Conservation (phyloP, 2,888 invertebrate species). For the Stenoptilia bipunctidactyla region DNA sequence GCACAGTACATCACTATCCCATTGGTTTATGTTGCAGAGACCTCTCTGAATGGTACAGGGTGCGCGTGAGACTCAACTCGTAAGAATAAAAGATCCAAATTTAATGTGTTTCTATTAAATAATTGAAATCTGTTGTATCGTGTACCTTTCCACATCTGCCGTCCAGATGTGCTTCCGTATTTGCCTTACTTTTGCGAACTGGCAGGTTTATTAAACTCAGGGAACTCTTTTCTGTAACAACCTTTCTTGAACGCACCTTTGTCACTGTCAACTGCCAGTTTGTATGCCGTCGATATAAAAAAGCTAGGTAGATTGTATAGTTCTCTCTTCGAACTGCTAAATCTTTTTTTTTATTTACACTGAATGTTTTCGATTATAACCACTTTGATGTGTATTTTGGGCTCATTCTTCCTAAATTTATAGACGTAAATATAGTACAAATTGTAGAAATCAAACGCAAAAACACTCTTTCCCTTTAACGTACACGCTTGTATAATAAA, state of each 20-base stretch:
- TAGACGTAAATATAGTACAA: no score
- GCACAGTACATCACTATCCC: slow-evolving; percentile 44
- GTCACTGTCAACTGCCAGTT: not conserved
- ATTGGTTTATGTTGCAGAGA: slow-evolving; percentile 71
- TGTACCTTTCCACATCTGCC: slow-evolving; percentile 66
- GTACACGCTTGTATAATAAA: no score
- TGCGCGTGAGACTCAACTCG: slow-evolving; percentile 88
- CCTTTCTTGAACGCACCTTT: not conserved
- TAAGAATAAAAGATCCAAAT: slow-evolving; percentile 75
- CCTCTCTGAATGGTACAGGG: slow-evolving; percentile 86
- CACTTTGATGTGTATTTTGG: no score
- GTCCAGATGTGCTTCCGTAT: slow-evolving; percentile 61
- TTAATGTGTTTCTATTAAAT: slow-evolving; percentile 60
- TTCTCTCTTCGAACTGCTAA: no score
- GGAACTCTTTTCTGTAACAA: no score
- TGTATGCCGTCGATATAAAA: not conserved
- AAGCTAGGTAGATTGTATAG: no score
- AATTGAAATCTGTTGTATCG: slow-evolving; percentile 62
- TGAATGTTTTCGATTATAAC: no score
- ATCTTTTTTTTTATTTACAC: no score
- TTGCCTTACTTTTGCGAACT: slow-evolving; percentile 56
- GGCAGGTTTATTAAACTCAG: slow-evolving; percentile 36
- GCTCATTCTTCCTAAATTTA: no score
- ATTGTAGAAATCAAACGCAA: no score
- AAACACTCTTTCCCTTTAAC: no score